Evolutionary conservation across 2,888 invertebrate genomes (phyloP).

Genomic region (Hemicrepidius hirtus): DNA sequence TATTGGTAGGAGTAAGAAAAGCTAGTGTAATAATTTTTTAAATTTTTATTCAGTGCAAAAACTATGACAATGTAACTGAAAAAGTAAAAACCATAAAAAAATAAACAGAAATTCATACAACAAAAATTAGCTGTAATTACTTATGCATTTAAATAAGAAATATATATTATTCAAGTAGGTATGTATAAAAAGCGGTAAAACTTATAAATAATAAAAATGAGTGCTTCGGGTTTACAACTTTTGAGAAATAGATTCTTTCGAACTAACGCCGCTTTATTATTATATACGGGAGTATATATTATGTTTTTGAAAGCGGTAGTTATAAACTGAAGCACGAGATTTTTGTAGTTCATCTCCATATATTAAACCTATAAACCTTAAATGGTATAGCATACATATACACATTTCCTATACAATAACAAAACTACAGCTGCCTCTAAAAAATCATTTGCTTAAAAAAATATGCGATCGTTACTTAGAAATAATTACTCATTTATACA

Average conservation of each 20-base stretch:
- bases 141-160: conserved; percentile 43
- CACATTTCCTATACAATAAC: conserved; percentile 50
- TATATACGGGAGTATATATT: background rate
- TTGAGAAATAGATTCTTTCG: background rate
- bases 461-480: conserved; percentile 30
- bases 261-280: background rate
- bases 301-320: conserved; percentile 14
- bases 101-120: conserved; percentile 59
- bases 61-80: conserved; percentile 64
- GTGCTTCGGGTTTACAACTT: conserved; percentile 29
- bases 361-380: conserved; percentile 35
- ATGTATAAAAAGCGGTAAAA: conserved; percentile 42
- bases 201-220: conserved; percentile 33
- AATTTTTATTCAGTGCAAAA: conserved; percentile 66
- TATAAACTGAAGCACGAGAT: conserved; percentile 31
- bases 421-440: conserved; percentile 51
- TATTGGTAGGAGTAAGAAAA: too few species aligned
- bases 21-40: too few species aligned
- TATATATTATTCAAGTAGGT: conserved; percentile 32
- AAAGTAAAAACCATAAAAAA: conserved; percentile 63
- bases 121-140: conserved; percentile 43
- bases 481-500: conserved; percentile 37
- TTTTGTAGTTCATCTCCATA: conserved; percentile 11
- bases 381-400: conserved; percentile 44
- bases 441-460: conserved; percentile 35